Evolutionary conservation across 2,113 vertebrate species (phyloP), one percentile per base, ranked within the genome.

Genomic region (Calyptommatus sinebrachiatus): DNA sequence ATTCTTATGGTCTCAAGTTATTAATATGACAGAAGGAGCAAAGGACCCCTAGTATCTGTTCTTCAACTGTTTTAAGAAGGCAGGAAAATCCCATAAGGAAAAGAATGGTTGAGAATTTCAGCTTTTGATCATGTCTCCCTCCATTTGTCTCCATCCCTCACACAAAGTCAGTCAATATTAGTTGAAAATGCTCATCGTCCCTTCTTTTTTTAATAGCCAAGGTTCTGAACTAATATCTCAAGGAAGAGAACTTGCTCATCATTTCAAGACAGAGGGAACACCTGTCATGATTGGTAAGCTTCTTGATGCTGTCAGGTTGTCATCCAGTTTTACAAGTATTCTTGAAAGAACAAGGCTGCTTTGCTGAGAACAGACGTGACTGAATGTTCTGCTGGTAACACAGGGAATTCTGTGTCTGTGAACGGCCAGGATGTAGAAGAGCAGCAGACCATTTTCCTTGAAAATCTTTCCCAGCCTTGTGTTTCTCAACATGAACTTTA

Each of bases 271-370:
- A 35, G 96, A 97, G 86, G 98, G 98, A 83, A 98, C 97, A 24
- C 98, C 98, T 5, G 8, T 99, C 35, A 99, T 99, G 98, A 97
- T 99, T 9, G 98, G 98, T 99, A 91, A 95, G 96, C 81, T 24
- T 53, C 75, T 77, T 5, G 0, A 50, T 62, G 16, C 7, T 1
- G 4, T 24, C 11, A 35, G 60, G 35, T 46, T 9, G 7, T 20
- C 22, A 60, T 69, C 53, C 24, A 18, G 61, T 31, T 29, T 73
- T 29, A n/a, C 10, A 62, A 76, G 69, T 75, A 48, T 70, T 48
- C 22, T 62, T 81, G 70, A 48, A 75, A 69, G 9, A 66, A 53
- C 22, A 53, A 18, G 31, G 26, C 4, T 53, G 21, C 18, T 60
- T 16, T 7, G 3, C 48, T 41, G n/a, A n/a, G 50, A 57, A 41